These are phyloP conservation scores for Hylaeus anthracinus DNA, from an alignment of 1,140 invertebrate genomes.

Conservation along the genomic window DNA sequence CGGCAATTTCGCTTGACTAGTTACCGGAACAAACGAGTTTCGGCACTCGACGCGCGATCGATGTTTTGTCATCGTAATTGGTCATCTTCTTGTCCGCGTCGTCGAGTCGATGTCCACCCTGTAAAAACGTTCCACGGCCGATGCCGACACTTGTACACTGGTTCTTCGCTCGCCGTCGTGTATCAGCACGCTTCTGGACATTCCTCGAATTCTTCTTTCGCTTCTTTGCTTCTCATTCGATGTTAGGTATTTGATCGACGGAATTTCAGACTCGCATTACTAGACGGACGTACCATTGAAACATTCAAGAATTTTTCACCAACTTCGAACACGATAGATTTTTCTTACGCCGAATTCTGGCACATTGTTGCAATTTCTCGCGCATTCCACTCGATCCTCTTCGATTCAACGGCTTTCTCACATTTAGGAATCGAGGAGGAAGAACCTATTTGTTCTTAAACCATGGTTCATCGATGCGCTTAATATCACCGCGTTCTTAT, in stretches of 20 bases:
- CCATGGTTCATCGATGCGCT: too few species aligned
- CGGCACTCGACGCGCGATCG: slow-evolving; percentile 30
- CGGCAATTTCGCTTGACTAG: slow-evolving; percentile 2
- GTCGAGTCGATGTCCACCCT: slow-evolving; percentile 54
- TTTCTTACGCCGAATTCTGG: too few species aligned
- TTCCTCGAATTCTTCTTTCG: slow-evolving; percentile 17
- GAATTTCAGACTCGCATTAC: background rate
- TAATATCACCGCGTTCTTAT: too few species aligned
- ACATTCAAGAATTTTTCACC: background rate
- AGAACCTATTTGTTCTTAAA: too few species aligned
- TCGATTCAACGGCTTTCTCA: too few species aligned
- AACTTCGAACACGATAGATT: background rate
- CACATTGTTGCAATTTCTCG: too few species aligned
- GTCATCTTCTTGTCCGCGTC: slow-evolving; percentile 72
- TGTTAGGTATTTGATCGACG: background rate
- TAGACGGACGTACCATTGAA: background rate
- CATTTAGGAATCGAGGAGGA: too few species aligned
- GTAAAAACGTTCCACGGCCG: slow-evolving; percentile 56
- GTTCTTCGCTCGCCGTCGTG: slow-evolving; percentile 31
- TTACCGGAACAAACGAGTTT: slow-evolving; percentile 51
- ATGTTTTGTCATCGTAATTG: slow-evolving; percentile 71
- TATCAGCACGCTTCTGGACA: slow-evolving; percentile 36
- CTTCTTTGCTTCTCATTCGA: slow-evolving; percentile 6
- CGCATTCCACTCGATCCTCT: too few species aligned
- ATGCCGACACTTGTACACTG: slow-evolving; percentile 52